Evolutionary conservation across 2,888 invertebrate genomes (phyloP), one percentile per base, ranked within the genome.

Genomic region (Meiosimyza platycephala): DNA sequence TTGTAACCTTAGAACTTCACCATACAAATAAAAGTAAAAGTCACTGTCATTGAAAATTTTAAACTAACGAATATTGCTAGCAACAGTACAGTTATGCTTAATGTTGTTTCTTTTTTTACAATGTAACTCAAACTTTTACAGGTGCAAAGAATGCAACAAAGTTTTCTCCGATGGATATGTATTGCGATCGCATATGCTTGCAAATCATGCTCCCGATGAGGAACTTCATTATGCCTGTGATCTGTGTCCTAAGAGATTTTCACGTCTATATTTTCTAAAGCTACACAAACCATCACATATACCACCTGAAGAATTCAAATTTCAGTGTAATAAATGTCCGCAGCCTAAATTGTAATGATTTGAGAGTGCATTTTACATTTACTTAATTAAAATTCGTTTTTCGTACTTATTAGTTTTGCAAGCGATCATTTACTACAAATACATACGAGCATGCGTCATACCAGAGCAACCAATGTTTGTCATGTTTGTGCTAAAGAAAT

Each of bases 401-500:
- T 59, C 18, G 50, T 64, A 33, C 16, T 12, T 12, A 57, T 5
- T n/a, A 86, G 86, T 22, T 86, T 86, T 77, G 85, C 85, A 13
- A 86, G 84, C 50, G 83, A 85, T 69, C 84, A 84, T 72, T 81
- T 85, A 2, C 77, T 86, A 62, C 84, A 83, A 70, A 82, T 85
- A 40, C 86, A 86, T 73, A 80, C 83, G 3, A 83, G 83, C 72
- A 84, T 82, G 76, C 81, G 83, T 48, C 86, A 86, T 66, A 82
- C 81, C 16, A 83, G 83, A 65, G 85, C 85, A 7, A 82, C 84
- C 3, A 84, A 86, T 77, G 83, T 86, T 28, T 87, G 86, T 71
- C 85, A 87, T 78, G 85, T 86, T 12, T 87, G 87, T 68, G 86
- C 86, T 22, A 87, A 87, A 75, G 84, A 84, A 64, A 86, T 87